phyloP scores from a whole-genome alignment of 1,140 invertebrate genomes.

The Dendroctonus ponderosae region DNA sequence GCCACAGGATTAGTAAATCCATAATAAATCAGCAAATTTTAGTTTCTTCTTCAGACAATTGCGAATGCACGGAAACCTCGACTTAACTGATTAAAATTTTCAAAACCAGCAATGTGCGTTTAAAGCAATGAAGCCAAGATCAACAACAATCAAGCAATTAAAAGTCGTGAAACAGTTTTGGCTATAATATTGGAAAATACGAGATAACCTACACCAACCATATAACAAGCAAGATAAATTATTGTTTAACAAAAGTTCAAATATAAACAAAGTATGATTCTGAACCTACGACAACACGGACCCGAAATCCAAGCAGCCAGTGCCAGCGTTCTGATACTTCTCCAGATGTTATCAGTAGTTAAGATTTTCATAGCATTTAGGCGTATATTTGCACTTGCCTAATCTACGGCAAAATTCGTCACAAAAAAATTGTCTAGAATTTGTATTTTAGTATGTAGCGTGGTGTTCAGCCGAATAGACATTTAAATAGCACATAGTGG shows the following conservation, averaged over 20 bases:
- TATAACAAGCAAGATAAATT: slow-evolving; percentile 6
- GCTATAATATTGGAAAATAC: slow-evolving; percentile 1
- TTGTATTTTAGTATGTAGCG: slow-evolving; percentile 9
- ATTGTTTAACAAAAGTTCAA: slow-evolving; percentile 2
- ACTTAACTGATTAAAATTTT: no score
- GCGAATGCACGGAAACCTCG: no score
- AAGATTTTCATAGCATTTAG: slow-evolving; percentile 2
- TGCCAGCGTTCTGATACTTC: background rate
- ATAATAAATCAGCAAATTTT: no score
- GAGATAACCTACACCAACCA: slow-evolving; percentile 15
- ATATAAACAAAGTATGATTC: slow-evolving; percentile 5
- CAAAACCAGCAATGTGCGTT: no score
- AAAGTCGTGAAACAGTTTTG: background rate
- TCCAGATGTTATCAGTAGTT: slow-evolving; percentile 11
- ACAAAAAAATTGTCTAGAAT: slow-evolving; percentile 19
- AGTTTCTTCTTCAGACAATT: no score
- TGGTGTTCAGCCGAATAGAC: slow-evolving; percentile 1
- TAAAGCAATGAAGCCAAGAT: no score
- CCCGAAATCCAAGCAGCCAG: background rate
- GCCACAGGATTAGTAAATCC: no score
- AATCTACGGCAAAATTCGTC: slow-evolving; percentile 12
- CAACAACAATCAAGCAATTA: no score
- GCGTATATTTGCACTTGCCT: slow-evolving; percentile 5
- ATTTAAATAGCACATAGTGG: slow-evolving; percentile 2
- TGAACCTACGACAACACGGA: slow-evolving; percentile 22